Evolutionary conservation across 2,888 invertebrate species (phyloP).

Genomic region (Drosophila robusta): DNA sequence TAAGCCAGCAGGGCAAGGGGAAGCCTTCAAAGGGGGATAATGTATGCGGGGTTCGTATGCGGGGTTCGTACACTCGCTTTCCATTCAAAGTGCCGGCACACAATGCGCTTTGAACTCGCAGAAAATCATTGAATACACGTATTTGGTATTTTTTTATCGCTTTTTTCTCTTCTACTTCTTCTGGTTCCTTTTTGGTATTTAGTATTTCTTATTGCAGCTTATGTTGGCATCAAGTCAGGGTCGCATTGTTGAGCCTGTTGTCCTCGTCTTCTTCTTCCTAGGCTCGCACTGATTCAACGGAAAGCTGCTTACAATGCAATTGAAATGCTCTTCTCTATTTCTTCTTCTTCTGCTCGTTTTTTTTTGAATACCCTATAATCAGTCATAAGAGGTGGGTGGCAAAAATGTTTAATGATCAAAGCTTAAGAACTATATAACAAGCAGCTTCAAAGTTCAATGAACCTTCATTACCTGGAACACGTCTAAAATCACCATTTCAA

Average conservation of each 20-base stretch:
- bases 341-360: background rate
- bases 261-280: constrained; percentile 4
- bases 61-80: constrained; percentile 8
- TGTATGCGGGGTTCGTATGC: background rate
- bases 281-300: constrained; percentile 10
- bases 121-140: constrained; percentile 38
- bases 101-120: constrained; percentile 47
- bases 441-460: no score
- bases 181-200: constrained; percentile 14
- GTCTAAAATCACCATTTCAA: no score
- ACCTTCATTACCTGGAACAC: no score
- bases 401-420: no score
- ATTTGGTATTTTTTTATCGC: constrained; percentile 21
- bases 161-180: background rate
- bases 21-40: no score
- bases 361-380: constrained; percentile 23
- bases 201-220: constrained; percentile 53
- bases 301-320: constrained; percentile 26
- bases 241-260: constrained; percentile 5
- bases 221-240: constrained; percentile 31
- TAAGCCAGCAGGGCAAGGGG: background rate
- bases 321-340: constrained; percentile 1
- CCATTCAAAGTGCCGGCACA: constrained; percentile 45
- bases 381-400: no score
- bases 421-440: no score